phyloP scores from a whole-genome alignment of 1,140 invertebrate species.

The Limonius californicus region DNA sequence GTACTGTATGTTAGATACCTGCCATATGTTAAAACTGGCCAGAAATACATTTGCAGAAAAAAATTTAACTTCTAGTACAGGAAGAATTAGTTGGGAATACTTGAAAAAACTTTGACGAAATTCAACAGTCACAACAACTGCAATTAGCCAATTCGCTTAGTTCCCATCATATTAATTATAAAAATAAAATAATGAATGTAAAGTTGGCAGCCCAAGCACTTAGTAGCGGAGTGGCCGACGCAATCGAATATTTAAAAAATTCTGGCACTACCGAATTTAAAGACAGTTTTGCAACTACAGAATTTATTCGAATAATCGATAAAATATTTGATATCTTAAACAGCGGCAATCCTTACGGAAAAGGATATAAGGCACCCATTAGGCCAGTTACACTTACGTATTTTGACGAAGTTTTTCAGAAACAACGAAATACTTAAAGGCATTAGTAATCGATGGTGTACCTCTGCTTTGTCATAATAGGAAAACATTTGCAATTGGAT shows the following conservation, averaged over 20 bases:
- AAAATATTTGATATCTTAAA: slow-evolving; percentile 36
- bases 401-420: slow-evolving; percentile 22
- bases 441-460: slow-evolving; percentile 20
- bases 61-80: slow-evolving; percentile 17
- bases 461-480: slow-evolving; percentile 20
- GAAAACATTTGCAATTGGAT: slow-evolving; percentile 38
- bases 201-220: slow-evolving; percentile 33
- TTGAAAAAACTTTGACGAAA: background rate
- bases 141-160: background rate
- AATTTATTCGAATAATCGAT: slow-evolving; percentile 34
- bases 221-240: background rate
- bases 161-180: slow-evolving; percentile 32
- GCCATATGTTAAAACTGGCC: slow-evolving; percentile 36
- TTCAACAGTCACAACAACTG: background rate
- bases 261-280: slow-evolving; percentile 18
- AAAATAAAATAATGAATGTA: slow-evolving; percentile 37
- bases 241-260: background rate
- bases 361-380: slow-evolving; percentile 36
- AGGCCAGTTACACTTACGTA: slow-evolving; percentile 22
- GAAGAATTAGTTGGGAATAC: slow-evolving; percentile 5
- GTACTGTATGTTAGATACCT: slow-evolving; percentile 30
- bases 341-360: slow-evolving; percentile 29
- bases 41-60: slow-evolving; percentile 33
- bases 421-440: slow-evolving; percentile 22
- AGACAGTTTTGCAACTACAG: slow-evolving; percentile 30